Conservation (phyloP, 2,888 invertebrate species). For the Brenthis ino region DNA sequence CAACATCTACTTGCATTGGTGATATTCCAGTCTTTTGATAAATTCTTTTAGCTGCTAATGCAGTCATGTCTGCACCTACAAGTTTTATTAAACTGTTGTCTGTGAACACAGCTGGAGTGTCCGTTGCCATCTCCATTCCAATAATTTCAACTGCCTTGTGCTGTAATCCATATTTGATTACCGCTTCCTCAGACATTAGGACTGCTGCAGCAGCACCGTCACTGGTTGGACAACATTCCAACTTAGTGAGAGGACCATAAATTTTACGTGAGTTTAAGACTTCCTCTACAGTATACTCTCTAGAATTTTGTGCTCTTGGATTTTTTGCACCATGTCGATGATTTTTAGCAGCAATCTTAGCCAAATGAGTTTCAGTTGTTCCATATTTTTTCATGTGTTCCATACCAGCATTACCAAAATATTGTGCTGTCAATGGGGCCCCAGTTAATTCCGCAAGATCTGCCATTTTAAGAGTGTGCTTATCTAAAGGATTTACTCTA, state of each 20-base stretch:
- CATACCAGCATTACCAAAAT: slow-evolving; percentile 97
- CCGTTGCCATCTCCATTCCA: slow-evolving; percentile 98
- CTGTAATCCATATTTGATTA: slow-evolving; percentile 90
- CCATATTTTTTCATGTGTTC: slow-evolving; percentile 99
- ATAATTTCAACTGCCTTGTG: slow-evolving; percentile 94
- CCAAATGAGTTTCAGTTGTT: slow-evolving; percentile 95
- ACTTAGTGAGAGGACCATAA: slow-evolving; percentile 95
- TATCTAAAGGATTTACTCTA: slow-evolving; percentile 94
- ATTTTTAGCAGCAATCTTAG: slow-evolving; percentile 98
- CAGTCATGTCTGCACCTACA: slow-evolving; percentile 97
- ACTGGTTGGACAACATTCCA: slow-evolving; percentile 99
- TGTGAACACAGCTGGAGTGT: slow-evolving; percentile 91
- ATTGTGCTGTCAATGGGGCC: slow-evolving; percentile 95
- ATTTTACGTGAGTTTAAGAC: slow-evolving; percentile 93
- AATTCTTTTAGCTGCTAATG: slow-evolving; percentile 88
- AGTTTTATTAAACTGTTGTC: slow-evolving; percentile 89
- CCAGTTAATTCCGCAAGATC: slow-evolving; percentile 90
- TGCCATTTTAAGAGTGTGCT: slow-evolving; percentile 92
- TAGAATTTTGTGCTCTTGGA: slow-evolving; percentile 97
- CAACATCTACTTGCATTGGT: slow-evolving; percentile 93
- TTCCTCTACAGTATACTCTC: slow-evolving; percentile 95
- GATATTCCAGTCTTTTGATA: slow-evolving; percentile 88
- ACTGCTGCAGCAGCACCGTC: slow-evolving; percentile 98
- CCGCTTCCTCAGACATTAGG: slow-evolving; percentile 95
- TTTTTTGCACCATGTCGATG: slow-evolving; percentile 98